phyloP scores from a whole-genome alignment of 2,113 vertebrate species.

The Nettapus auritus region DNA sequence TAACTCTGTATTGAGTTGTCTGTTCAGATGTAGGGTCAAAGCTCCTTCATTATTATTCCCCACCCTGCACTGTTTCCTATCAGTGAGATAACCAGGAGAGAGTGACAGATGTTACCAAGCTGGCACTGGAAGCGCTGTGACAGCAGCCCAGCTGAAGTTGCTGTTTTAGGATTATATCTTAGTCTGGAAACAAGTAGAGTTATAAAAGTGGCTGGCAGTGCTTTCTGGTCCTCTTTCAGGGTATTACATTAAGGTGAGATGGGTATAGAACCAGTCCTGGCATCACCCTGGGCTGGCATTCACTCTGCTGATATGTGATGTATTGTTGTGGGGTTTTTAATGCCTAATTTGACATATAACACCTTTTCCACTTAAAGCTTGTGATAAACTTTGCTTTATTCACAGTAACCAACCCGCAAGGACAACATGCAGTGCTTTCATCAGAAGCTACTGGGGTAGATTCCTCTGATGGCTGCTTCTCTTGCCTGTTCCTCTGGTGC shows the following conservation, averaged over 20 bases:
- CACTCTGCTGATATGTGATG: not conserved
- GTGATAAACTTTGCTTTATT: not conserved
- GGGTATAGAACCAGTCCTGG: not conserved
- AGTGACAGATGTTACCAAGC: not conserved
- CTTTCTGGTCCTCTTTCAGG: not conserved
- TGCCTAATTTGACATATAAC: not conserved
- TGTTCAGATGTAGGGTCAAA: not conserved
- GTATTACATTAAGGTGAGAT: not conserved
- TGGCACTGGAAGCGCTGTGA: not conserved
- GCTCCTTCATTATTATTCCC: not conserved
- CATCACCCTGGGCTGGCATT: not conserved
- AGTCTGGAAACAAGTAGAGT: not conserved
- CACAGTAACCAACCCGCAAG: not conserved
- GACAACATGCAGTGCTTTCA: not conserved
- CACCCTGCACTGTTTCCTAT: not conserved
- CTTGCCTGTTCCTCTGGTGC: not conserved
- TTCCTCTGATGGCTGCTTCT: not conserved
- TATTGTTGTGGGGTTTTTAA: not conserved
- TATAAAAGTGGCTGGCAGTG: not conserved
- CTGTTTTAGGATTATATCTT: not conserved
- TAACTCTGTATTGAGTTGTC: not conserved
- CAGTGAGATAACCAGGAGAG: not conserved
- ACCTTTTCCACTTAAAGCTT: not conserved
- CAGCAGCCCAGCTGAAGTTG: not conserved
- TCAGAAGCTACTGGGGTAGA: not conserved